These are phyloP conservation scores for Cyphomyrus discorhynchus DNA, from an alignment of 2,113 vertebrate species.

Conservation along the genomic window DNA sequence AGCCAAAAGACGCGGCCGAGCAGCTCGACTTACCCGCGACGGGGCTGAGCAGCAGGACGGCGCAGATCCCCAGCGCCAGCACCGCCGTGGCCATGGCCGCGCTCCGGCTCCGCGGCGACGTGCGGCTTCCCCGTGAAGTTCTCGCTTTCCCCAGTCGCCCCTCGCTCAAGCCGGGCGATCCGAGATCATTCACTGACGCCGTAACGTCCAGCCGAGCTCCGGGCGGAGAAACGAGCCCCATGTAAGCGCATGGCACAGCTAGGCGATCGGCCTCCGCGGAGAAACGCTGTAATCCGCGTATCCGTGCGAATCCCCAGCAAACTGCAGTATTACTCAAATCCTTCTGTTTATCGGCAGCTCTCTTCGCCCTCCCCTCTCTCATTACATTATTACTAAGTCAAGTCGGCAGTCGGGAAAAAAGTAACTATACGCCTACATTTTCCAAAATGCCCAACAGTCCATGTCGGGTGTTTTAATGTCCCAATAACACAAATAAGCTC, in stretches of 20 bases:
- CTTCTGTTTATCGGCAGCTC: background rate
- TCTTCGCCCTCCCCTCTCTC: background rate
- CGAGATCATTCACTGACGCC: constrained; percentile 29
- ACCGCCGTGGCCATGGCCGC: constrained; percentile 16
- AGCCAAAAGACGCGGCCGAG: background rate
- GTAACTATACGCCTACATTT: background rate
- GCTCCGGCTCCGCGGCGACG: background rate
- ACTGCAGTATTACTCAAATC: background rate
- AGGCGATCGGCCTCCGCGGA: background rate
- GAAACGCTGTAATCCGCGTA: background rate
- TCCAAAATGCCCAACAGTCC: background rate
- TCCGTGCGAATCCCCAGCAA: background rate
- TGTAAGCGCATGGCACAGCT: background rate
- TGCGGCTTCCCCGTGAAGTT: constrained; percentile 19
- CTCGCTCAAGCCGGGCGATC: constrained; percentile 11
- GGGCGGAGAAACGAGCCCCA: background rate
- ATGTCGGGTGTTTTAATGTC: background rate
- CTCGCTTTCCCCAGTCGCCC: background rate
- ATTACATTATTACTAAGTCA: background rate
- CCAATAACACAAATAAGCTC: background rate
- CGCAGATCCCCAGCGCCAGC: constrained; percentile 30
- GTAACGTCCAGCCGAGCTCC: background rate
- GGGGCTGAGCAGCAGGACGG: constrained; percentile 35
- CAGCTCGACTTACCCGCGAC: constrained; percentile 38
- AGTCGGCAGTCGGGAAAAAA: background rate